phyloP scores from a whole-genome alignment of 1,140 invertebrate species.

The Anastrepha obliqua region DNA sequence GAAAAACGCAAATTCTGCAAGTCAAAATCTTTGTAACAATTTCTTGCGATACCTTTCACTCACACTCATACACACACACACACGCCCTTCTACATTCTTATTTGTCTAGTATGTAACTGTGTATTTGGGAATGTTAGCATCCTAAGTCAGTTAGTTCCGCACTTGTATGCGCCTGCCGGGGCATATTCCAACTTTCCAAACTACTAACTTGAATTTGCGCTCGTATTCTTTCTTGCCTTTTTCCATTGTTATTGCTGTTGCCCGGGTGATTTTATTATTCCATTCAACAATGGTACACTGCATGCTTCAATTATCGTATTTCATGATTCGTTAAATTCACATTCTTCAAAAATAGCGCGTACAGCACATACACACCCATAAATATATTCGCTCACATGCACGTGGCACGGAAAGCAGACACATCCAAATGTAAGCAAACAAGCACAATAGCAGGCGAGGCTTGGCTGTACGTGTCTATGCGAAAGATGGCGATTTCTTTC shows the following conservation, averaged over 20 bases:
- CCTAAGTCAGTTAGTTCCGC: background rate
- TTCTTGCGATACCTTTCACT: background rate
- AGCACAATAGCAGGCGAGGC: background rate
- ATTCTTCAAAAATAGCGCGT: constrained; percentile 51
- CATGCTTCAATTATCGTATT: constrained; percentile 60
- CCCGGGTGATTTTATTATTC: constrained; percentile 57
- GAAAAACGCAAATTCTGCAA: constrained; percentile 3
- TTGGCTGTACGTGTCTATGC: background rate
- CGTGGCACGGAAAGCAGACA: background rate
- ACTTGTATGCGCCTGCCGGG: background rate
- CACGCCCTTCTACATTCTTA: background rate
- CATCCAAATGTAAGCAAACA: constrained; percentile 47
- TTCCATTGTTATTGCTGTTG: background rate
- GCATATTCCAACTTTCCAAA: background rate
- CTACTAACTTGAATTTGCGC: background rate
- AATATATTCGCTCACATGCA: background rate
- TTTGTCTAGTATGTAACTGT: background rate
- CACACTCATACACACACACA: background rate
- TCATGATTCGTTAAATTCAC: constrained; percentile 59
- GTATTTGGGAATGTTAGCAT: background rate
- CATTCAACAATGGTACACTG: constrained; percentile 57
- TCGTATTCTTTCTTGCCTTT: background rate
- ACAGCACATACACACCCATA: constrained; percentile 26
- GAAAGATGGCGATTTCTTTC: background rate
- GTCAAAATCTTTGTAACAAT: background rate